These are phyloP conservation scores for Drosophila infuscata DNA, from an alignment of 2,888 invertebrate species.

Conservation along the genomic window DNA sequence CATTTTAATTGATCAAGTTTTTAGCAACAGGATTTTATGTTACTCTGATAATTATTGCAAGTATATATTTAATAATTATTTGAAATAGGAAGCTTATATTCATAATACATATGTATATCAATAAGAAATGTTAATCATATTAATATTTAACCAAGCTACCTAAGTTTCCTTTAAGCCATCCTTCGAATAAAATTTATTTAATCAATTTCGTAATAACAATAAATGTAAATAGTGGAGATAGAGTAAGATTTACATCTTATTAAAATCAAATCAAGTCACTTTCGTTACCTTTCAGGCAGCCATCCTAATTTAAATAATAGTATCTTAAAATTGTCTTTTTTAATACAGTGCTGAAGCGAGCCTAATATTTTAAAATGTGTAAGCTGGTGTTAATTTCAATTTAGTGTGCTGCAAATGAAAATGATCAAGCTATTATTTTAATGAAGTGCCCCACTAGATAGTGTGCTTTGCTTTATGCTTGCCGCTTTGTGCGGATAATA, in stretches of 20 bases:
- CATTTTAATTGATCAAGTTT: not conserved
- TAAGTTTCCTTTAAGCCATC: not conserved
- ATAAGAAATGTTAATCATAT: not conserved
- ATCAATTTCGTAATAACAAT: not conserved
- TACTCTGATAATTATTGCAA: not conserved
- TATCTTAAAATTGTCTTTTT: not conserved
- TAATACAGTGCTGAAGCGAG: not conserved
- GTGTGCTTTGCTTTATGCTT: not conserved
- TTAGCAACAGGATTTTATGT: not conserved
- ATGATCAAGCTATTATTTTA: not conserved
- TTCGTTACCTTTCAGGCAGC: not conserved
- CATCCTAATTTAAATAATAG: not conserved
- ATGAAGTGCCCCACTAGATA: constrained; percentile 6
- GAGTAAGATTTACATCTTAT: not conserved
- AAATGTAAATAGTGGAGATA: not conserved
- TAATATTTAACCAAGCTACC: not conserved
- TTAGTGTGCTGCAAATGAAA: not conserved
- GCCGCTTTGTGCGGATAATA: constrained; percentile 16
- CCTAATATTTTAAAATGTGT: not conserved
- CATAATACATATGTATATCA: not conserved
- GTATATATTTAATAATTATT: not conserved
- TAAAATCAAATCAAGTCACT: not conserved
- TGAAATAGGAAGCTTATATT: not conserved
- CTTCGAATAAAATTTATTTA: not conserved
- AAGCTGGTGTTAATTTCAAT: not conserved